Percentiles rank a stretch among this genome's conserved stretches.
Conservation (phyloP, 2,113 vertebrate species). For the Dinomys branickii region DNA sequence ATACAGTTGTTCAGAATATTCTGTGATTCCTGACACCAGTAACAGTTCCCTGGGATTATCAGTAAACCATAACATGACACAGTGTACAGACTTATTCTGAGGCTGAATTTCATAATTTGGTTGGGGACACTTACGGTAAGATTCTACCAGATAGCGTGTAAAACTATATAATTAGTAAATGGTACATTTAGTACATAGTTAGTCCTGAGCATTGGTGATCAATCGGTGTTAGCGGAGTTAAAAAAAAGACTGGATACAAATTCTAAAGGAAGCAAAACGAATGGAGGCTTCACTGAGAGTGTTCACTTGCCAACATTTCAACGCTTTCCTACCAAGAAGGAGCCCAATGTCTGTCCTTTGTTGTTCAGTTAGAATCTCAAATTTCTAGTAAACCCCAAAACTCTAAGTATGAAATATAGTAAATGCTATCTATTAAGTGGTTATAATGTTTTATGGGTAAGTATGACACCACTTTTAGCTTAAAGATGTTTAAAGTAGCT, state of each 20-base stretch:
- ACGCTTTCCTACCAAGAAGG: background rate
- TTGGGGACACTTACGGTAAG: background rate
- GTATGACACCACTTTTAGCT: background rate
- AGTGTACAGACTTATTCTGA: background rate
- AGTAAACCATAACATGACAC: background rate
- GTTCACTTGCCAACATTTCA: background rate
- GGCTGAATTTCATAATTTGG: background rate
- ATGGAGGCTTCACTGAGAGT: background rate
- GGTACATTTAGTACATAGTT: background rate
- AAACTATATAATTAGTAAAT: background rate
- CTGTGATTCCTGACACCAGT: background rate
- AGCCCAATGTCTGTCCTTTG: background rate
- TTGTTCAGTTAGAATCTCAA: background rate
- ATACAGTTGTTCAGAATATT: background rate
- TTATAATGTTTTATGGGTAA: background rate
- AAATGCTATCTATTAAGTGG: background rate
- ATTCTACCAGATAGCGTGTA: background rate
- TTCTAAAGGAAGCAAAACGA: background rate
- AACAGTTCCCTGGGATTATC: background rate
- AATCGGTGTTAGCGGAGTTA: background rate
- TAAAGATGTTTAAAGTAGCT: slow-evolving; percentile 11
- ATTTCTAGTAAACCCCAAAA: background rate
- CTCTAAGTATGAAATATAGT: background rate
- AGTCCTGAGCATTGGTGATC: background rate
- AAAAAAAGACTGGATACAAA: background rate